These are phyloP conservation scores for Drosophila robusta DNA, from an alignment of 2,888 invertebrate species.

Conservation along the genomic window DNA sequence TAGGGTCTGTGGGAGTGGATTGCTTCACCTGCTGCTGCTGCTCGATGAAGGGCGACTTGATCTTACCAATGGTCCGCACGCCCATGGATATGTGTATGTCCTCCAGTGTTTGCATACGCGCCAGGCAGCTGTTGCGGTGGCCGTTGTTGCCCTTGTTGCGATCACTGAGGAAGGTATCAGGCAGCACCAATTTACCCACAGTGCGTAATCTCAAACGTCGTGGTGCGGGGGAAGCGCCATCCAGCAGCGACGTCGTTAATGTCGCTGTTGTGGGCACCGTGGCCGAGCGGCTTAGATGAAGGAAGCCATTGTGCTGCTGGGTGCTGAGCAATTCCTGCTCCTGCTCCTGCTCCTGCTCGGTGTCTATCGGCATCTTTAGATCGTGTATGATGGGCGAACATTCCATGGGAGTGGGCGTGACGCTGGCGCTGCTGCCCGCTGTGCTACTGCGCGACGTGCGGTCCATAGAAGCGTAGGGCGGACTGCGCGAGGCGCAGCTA, in stretches of 20 bases:
- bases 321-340: neutral
- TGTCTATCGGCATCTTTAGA: neutral
- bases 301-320: slow-evolving; percentile 13
- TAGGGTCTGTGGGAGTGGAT: slow-evolving; percentile 5
- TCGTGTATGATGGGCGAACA: slow-evolving; percentile 40
- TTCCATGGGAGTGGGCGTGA: slow-evolving; percentile 78
- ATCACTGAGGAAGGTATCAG: slow-evolving; percentile 79
- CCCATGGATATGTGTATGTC: slow-evolving; percentile 51
- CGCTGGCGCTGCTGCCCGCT: slow-evolving; percentile 65
- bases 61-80: slow-evolving; percentile 83
- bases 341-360: slow-evolving; percentile 3
- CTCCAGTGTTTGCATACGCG: slow-evolving; percentile 52
- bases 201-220: slow-evolving; percentile 77
- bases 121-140: slow-evolving; percentile 41
- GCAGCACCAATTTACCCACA: slow-evolving; percentile 82
- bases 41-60: slow-evolving; percentile 84
- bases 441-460: slow-evolving; percentile 77
- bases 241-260: slow-evolving; percentile 6
- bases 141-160: slow-evolving; percentile 58
- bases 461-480: slow-evolving; percentile 65
- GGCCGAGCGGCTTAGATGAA: slow-evolving; percentile 34
- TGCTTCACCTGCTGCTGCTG: slow-evolving; percentile 59
- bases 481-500: slow-evolving; percentile 62
- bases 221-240: slow-evolving; percentile 28
- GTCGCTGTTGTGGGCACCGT: slow-evolving; percentile 24